Conservation (phyloP, 1,140 invertebrate genomes). For the Plectus sambesii region DNA sequence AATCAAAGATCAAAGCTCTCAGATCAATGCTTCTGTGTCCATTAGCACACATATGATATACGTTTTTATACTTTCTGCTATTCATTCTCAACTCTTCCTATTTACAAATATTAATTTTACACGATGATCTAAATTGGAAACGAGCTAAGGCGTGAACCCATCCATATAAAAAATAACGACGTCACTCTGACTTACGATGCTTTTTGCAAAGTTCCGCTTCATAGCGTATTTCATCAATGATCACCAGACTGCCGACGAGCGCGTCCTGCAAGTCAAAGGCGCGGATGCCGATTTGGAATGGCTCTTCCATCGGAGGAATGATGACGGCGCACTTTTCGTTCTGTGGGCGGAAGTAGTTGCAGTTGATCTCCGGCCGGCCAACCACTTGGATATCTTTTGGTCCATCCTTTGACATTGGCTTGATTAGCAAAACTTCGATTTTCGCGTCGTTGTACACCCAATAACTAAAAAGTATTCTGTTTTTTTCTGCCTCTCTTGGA, state of each 20-base stretch:
- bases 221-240: conserved; percentile 24
- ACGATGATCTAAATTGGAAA: too few species aligned
- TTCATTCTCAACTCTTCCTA: too few species aligned
- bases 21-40: too few species aligned
- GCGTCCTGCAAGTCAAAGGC: conserved; percentile 18
- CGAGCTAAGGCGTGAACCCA: too few species aligned
- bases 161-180: too few species aligned
- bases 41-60: too few species aligned
- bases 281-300: conserved; percentile 24
- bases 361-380: conserved; percentile 22
- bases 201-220: conserved; percentile 18
- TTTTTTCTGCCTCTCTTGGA: background rate
- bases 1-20: too few species aligned
- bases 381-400: too few species aligned
- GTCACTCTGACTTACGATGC: conserved; percentile 23
- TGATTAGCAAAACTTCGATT: conserved; percentile 24
- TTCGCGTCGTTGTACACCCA: conserved; percentile 28
- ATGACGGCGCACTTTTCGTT: conserved; percentile 19
- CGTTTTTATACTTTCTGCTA: too few species aligned
- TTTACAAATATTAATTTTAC: too few species aligned
- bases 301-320: conserved; percentile 22
- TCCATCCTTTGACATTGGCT: too few species aligned
- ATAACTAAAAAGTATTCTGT: conserved; percentile 16
- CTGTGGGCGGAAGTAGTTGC: conserved; percentile 21
- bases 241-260: conserved; percentile 17